Evolutionary conservation across 2,888 invertebrate genomes (phyloP).

Genomic region (Papilio demoleus): DNA sequence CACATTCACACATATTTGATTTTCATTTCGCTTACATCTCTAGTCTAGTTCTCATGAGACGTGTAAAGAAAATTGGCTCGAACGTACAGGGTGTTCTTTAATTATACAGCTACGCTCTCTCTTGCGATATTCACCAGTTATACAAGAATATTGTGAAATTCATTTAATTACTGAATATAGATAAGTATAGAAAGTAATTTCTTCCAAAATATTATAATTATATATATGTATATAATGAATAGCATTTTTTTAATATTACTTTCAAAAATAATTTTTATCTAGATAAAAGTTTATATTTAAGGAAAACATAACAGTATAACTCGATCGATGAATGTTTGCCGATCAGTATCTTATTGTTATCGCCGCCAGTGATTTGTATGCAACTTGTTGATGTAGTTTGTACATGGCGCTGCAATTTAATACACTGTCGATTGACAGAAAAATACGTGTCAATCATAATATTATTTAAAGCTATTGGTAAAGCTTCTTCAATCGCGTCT

Average conservation of each 20-base stretch:
- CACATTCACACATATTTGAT: conserved; percentile 14
- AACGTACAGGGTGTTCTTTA: conserved; percentile 17
- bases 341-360: no score
- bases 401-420: no score
- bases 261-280: neutral
- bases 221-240: no score
- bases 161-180: neutral
- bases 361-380: no score
- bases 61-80: conserved; percentile 27
- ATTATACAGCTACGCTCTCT: conserved; percentile 9
- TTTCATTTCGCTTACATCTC: conserved; percentile 27
- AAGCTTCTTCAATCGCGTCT: no score
- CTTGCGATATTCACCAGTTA: neutral
- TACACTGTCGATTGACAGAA: no score
- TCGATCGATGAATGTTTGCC: no score
- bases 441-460: no score
- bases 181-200: neutral
- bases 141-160: neutral
- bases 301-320: conserved; percentile 3
- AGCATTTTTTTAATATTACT: no score
- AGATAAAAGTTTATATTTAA: neutral
- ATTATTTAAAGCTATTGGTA: no score
- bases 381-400: no score
- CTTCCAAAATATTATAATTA: neutral
- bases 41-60: conserved; percentile 18